Evolutionary conservation across 2,113 vertebrate species (phyloP).

Genomic region (Crypturellus undulatus): DNA sequence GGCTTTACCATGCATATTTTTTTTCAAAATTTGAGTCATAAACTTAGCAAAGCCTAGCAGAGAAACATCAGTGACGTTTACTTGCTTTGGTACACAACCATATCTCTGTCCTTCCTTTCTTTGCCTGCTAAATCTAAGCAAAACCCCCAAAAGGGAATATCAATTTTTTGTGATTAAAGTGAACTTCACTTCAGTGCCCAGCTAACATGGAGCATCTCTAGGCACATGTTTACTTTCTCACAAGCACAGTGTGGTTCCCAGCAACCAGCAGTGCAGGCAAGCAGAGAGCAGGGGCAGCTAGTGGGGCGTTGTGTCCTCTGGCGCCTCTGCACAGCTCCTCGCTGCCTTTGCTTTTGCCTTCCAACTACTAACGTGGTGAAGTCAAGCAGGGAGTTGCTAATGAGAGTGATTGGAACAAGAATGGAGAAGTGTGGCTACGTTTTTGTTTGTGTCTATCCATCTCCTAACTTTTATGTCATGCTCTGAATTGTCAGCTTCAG

Average conservation of each 20-base stretch:
- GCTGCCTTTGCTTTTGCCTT: neutral
- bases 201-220: neutral
- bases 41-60: neutral
- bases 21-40: neutral
- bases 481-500: neutral
- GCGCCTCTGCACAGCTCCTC: neutral
- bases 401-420: neutral
- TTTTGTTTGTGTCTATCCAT: neutral
- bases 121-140: too few species aligned
- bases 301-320: accelerated
- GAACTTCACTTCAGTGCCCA: neutral
- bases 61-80: neutral
- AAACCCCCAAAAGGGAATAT: neutral
- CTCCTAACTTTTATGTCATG: neutral
- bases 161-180: neutral
- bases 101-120: too few species aligned
- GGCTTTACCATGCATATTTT: neutral
- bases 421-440: neutral
- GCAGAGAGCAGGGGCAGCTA: neutral
- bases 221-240: neutral
- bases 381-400: neutral
- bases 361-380: accelerated
- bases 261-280: neutral
- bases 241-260: neutral
- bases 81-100: neutral